Evolutionary conservation across 2,888 invertebrate genomes (phyloP), one percentile per base, ranked within the genome.

Genomic region (Drosophila hamatofila): DNA sequence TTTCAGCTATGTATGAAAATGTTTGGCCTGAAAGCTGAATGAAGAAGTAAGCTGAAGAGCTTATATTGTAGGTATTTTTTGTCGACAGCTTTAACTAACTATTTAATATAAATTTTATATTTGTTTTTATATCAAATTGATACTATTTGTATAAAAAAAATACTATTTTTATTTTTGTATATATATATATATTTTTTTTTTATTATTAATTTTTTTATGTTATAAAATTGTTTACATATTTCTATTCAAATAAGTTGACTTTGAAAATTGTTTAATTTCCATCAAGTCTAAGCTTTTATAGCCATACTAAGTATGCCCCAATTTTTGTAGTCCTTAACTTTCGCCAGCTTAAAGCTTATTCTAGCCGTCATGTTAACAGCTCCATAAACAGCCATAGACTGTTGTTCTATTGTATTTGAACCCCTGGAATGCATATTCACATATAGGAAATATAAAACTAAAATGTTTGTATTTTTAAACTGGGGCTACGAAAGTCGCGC

Each of bases 401-500:
- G 52, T 21, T 52, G 14, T 39, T 37, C 5, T 23, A 23, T 18
- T 23, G 2, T 14, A 35, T 21, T 23, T 49, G 30, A 30, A 30
- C 27, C 16, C 44, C 23, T 41, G 54, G 72, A 78, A 78, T 75
- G 54, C 25, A n/a, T 23, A 51, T 14, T 14, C 44, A 23, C 7
- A 35, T 16, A n/a, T 46, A 16, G 3, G 37, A 42, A 58, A 49
- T 44, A 14, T n/a, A 18, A 42, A 49, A 23, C 21, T 42, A 52
- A 14, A 27, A 25, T 21, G 12, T 42, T 21, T 14, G 0, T 23
- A 23, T 18, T 30, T 23, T 27, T 16, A 21, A 63, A 60, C 51
- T 18, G 55, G 60, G 60, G 42, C 72, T 60, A 61, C 60, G 61
- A 59, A 61, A 63, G n/a, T 23, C 49, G 66, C 57, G 66, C 57